Conservation (phyloP, 2,888 invertebrate species). For the Lutraria lutraria region DNA sequence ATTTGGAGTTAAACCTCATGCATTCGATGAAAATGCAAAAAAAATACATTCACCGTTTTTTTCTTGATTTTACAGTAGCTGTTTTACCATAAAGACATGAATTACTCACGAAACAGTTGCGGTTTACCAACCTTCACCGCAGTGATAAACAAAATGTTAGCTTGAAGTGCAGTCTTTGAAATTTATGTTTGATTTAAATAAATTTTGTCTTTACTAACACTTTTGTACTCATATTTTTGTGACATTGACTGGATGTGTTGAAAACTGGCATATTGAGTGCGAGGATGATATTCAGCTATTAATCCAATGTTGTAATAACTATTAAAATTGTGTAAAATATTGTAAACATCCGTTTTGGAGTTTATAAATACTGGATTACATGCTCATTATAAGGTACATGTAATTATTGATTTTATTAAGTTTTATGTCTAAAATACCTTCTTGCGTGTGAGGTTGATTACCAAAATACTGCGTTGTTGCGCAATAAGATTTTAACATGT, state of each 20-base stretch:
- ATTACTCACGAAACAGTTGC: neutral
- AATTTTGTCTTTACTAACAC: neutral
- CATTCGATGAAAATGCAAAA: neutral
- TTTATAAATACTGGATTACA: neutral
- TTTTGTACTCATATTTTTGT: neutral
- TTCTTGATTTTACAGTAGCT: neutral
- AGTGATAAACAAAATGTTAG: constrained; percentile 6
- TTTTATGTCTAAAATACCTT: neutral
- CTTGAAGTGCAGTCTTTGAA: neutral
- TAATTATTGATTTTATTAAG: neutral
- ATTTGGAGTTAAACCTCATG: no score
- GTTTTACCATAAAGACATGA: neutral
- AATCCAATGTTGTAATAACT: no score
- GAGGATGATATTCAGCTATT: no score
- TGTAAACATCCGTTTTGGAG: no score
- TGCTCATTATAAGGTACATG: neutral
- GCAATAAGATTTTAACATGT: neutral
- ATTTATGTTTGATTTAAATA: neutral
- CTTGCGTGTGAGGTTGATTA: neutral
- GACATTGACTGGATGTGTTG: neutral
- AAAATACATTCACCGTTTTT: neutral
- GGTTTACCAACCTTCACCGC: neutral
- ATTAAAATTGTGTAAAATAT: no score
- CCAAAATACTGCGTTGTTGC: neutral
- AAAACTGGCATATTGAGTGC: no score